Percentiles rank a stretch among this genome's conserved stretches.
These are phyloP conservation scores for Engystomops pustulosus DNA, from an alignment of 2,113 vertebrate species.

Conservation along the genomic window DNA sequence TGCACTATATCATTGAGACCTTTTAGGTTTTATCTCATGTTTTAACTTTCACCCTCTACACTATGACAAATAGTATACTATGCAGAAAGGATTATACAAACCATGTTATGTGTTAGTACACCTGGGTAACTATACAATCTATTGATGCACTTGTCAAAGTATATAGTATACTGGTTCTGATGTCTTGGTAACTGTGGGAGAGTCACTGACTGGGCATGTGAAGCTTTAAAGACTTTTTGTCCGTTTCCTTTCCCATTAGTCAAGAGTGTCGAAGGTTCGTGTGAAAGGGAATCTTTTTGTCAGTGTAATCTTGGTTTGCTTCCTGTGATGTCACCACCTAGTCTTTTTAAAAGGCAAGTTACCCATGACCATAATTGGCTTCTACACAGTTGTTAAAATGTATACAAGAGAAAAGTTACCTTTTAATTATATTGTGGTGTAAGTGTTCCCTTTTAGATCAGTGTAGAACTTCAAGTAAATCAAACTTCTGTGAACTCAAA, in stretches of 20 bases:
- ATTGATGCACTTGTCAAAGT: neutral
- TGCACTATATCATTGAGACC: neutral
- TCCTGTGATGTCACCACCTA: conserved; percentile 22
- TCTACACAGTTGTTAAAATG: neutral
- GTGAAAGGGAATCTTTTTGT: conserved; percentile 36
- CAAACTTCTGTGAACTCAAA: no score
- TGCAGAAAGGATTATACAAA: neutral
- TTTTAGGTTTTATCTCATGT: neutral
- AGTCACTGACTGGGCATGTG: neutral
- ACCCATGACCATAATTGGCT: no score
- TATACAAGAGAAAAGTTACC: neutral
- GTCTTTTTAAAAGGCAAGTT: neutral
- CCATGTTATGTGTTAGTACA: no score
- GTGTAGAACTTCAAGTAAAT: no score
- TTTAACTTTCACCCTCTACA: neutral
- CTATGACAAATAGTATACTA: neutral
- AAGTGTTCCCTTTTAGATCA: no score
- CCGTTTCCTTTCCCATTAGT: conserved; percentile 44
- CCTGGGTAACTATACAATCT: no score
- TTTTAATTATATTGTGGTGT: no score
- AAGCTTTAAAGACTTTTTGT: neutral
- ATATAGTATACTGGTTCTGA: no score
- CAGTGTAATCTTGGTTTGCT: conserved; percentile 29
- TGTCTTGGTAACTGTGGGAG: neutral
- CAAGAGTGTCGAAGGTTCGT: conserved; percentile 10